phyloP scores from a whole-genome alignment of 2,113 vertebrate genomes.

The Prietella phreatophila region DNA sequence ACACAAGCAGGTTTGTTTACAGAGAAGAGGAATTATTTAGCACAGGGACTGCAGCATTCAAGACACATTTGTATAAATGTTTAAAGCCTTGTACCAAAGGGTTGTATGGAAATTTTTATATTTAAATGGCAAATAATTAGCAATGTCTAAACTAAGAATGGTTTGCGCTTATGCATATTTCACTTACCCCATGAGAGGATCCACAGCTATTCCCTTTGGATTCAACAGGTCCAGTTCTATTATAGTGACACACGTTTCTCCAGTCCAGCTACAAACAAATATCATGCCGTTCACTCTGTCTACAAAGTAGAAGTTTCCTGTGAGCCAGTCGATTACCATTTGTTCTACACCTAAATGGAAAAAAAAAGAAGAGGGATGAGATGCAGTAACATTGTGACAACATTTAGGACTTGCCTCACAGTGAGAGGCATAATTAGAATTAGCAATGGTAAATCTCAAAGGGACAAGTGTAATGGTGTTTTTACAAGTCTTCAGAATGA shows the following conservation, averaged over 20 bases:
- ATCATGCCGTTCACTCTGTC: constrained; percentile 84
- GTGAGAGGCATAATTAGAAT: constrained; percentile 10
- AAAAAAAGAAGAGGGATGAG: constrained; percentile 14
- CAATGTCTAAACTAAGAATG: constrained; percentile 26
- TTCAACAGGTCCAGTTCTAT: constrained; percentile 88
- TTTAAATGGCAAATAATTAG: constrained; percentile 42
- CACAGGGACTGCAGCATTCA: not conserved
- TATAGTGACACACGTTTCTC: constrained; percentile 86
- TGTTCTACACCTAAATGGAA: constrained; percentile 84
- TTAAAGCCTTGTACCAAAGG: constrained; percentile 34
- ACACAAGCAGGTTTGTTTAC: constrained; percentile 43
- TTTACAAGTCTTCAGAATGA: constrained; percentile 5
- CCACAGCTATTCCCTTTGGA: constrained; percentile 89
- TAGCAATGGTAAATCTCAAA: constrained; percentile 15
- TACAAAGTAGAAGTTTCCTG: constrained; percentile 92
- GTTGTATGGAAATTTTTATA: constrained; percentile 26
- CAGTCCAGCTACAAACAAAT: constrained; percentile 82
- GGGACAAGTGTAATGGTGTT: constrained; percentile 4
- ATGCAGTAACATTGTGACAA: not conserved
- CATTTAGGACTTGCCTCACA: not conserved
- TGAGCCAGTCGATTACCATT: constrained; percentile 93
- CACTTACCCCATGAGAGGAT: constrained; percentile 91
- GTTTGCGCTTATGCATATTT: constrained; percentile 22
- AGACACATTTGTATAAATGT: constrained; percentile 33
- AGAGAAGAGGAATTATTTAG: constrained; percentile 53